phyloP scores from a whole-genome alignment of 2,888 invertebrate species.

The Strigamia maritima region DNA sequence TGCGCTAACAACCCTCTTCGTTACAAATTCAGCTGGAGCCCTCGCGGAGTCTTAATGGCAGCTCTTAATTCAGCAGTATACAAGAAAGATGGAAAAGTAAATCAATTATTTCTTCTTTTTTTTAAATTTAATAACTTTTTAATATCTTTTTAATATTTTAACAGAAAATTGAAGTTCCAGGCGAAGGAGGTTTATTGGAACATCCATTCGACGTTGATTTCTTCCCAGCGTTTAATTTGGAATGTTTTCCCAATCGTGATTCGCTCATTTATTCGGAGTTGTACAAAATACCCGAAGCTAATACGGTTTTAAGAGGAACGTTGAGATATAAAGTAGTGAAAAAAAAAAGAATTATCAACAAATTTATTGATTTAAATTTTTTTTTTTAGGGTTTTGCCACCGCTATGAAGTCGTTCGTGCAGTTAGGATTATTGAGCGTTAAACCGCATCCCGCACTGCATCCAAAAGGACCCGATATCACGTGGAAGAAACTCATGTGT shows the following conservation, averaged over 20 bases:
- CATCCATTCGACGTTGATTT: constrained; percentile 76
- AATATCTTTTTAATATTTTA: too few relatives aligned
- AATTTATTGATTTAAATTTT: not conserved
- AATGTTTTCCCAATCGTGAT: constrained; percentile 96
- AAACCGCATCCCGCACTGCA: constrained; percentile 86
- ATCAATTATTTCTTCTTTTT: not conserved
- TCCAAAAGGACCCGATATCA: constrained; percentile 89
- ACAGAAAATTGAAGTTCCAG: constrained; percentile 81
- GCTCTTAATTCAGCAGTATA: constrained; percentile 87
- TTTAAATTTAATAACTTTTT: too few relatives aligned
- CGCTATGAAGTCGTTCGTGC: constrained; percentile 79
- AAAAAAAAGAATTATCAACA: not conserved
- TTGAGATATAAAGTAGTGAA: constrained; percentile 70
- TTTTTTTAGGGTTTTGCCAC: constrained; percentile 72
- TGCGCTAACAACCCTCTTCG: constrained; percentile 74
- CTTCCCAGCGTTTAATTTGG: constrained; percentile 91
- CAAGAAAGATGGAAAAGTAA: constrained; percentile 71
- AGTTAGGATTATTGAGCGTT: constrained; percentile 81
- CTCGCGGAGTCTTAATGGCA: constrained; percentile 85
- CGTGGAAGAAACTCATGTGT: constrained; percentile 89
- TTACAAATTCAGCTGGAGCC: constrained; percentile 93
- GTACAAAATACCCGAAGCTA: constrained; percentile 82
- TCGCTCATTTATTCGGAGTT: constrained; percentile 81
- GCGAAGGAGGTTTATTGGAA: constrained; percentile 83
- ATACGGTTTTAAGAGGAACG: constrained; percentile 89